Evolutionary conservation across 2,888 invertebrate species (phyloP).

Genomic region (Epinotia ramella): DNA sequence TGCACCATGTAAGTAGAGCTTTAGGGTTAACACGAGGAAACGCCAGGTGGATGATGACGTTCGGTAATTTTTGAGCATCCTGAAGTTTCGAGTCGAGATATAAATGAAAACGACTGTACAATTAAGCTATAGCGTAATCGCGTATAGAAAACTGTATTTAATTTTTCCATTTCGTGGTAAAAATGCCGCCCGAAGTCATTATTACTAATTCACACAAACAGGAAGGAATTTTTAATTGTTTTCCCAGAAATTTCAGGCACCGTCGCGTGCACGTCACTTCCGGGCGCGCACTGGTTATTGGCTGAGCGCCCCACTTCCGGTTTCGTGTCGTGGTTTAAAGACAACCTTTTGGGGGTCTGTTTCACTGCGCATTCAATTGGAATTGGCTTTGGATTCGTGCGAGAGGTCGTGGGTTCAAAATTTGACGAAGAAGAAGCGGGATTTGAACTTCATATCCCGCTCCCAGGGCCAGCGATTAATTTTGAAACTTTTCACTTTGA

Average conservation of each 20-base stretch:
- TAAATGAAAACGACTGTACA: too few species aligned
- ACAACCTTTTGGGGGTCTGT: constrained; percentile 9
- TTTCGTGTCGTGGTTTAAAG: not conserved
- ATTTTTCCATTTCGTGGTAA: not conserved
- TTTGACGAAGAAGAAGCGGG: too few species aligned
- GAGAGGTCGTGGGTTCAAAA: too few species aligned
- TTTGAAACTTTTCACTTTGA: too few species aligned
- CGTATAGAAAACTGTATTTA: not conserved
- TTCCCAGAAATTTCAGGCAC: constrained; percentile 9
- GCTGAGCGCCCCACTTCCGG: constrained; percentile 12
- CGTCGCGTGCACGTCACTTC: constrained; percentile 29
- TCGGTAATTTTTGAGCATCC: too few species aligned
- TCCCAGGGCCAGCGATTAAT: too few species aligned
- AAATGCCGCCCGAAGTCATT: not conserved
- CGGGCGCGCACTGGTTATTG: constrained; percentile 4
- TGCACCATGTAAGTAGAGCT: too few species aligned
- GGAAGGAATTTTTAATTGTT: constrained; percentile 20
- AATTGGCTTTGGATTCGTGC: not conserved
- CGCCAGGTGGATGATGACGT: too few species aligned
- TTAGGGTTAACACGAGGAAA: too few species aligned
- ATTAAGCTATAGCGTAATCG: too few species aligned
- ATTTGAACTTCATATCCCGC: too few species aligned
- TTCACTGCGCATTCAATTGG: not conserved
- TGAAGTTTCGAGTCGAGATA: too few species aligned
- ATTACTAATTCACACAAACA: not conserved